Evolutionary conservation across 2,113 vertebrate genomes (phyloP), one percentile per base, ranked within the genome.

Genomic region (Psephotus haematonotus): DNA sequence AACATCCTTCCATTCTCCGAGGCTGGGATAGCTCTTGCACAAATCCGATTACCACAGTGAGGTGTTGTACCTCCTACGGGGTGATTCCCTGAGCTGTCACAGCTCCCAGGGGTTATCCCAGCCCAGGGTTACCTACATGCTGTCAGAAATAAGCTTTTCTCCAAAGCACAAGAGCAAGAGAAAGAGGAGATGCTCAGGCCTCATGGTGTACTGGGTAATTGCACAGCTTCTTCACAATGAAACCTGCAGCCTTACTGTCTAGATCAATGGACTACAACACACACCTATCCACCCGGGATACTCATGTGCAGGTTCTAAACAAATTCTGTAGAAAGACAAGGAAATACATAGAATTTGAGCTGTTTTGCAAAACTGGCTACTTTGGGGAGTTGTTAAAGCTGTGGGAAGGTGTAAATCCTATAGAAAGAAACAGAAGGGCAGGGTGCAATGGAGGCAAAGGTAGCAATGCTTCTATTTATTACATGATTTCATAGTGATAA

Each of bases 401-500:
- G 31, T 31, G 31, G 49, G 53, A 33, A 87, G 62, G 15, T 90
- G 31, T 35, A 68, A 90, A 80, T 72, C 11, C 49, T 11, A 5
- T 25, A 33, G 31, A 23, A 59, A 59, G 18, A 23, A 28, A 41
- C 10, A 59, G 37, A 17, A 85, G 74, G 86, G 41, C 74, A 79
- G 41, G 31, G 78, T 85, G 41, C 72, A 70, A 62, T 15, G 52
- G 18, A 74, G 83, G 31, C 74, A 94, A 92, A 95, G 84, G 83
- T 94, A 49, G 17, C 31, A 77, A 52, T n/a, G 1, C 44, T 85
- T 71, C 52, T 76, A 72, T 39, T 92, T 81, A 35, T 89, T 86
- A 78, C 50, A 64, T 84, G 50, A 92, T 71, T 82, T 43, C 47
- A 33, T 52, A 25, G 43, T 37, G 74, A 90, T 92, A 95, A 88